Evolutionary conservation across 2,888 invertebrate genomes (phyloP), one percentile per base, ranked within the genome.

Genomic region (Arenicola marina): DNA sequence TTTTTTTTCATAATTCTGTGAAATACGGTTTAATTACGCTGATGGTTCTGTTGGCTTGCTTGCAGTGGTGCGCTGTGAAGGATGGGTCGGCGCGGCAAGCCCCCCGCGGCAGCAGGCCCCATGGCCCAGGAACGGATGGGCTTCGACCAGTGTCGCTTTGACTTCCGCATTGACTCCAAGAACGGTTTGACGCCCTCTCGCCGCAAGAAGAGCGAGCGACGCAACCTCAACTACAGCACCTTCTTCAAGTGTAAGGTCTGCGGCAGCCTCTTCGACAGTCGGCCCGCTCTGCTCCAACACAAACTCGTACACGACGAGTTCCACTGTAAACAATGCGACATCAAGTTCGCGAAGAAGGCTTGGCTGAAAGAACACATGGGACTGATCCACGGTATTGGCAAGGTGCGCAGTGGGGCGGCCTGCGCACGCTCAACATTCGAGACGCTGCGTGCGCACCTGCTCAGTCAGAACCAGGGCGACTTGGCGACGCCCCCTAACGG

Each of bases 111-210:
- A n/a, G n/a, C 43, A 38, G 43, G n/a, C 11, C n/a, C 43, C 43
- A 38, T 38, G 48, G 48, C 7, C 7, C 48, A 24, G 48, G n/a
- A 24, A 7, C 48, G 15, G 53, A 53, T 31, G 53, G 67, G 67
- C 46, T 71, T 71, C 51, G 67, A 68, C n/a, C 57, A 70, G 4
- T 71, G 71, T 58, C 59, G 71, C 26, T 71, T 71, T 44, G 71
- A 71, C 62, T 71, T 71, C 57, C 66, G 71, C 26, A 48, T 71
- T 24, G 71, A 70, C 56, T 34, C 57, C 43, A 71, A 71, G 61
- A 68, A 68, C 29, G 71, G 70, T 15, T 59, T 71, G 46, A 70
- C 66, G n/a, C 71, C 71, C 0, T 68, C 71, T 11, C 56, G 61
- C n/a, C 64, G 71, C 32, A 59, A 62, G 38, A 59, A 55, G 18